phyloP scores from a whole-genome alignment of 2,797 vertebrate genomes.

The Centroberyx gerrardi region DNA sequence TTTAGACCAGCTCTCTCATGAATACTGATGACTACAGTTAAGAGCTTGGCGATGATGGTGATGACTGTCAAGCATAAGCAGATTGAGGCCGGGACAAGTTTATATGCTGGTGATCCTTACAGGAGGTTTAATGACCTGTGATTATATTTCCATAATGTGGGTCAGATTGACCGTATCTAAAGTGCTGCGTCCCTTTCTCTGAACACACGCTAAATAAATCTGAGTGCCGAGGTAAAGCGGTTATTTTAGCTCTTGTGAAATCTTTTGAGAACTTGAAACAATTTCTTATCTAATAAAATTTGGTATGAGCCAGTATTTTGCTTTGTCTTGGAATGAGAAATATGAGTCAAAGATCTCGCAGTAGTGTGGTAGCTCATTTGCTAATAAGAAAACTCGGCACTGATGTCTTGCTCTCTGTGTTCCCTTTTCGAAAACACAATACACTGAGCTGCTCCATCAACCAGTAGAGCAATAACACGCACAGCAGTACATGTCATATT shows the following conservation, averaged over 20 bases:
- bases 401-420: not conserved
- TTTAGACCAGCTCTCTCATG: slow-evolving; percentile 65
- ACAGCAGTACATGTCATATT: too few species aligned
- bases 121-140: slow-evolving; percentile 53
- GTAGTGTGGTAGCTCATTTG: not conserved
- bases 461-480: not conserved
- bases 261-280: too few species aligned
- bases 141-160: slow-evolving; percentile 56
- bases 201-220: not conserved
- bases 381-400: not conserved
- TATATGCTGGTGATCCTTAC: slow-evolving; percentile 51
- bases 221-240: too few species aligned
- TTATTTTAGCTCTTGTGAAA: too few species aligned
- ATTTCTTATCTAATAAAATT: too few species aligned
- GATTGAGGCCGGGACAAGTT: slow-evolving; percentile 46
- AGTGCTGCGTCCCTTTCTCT: slow-evolving; percentile 22
- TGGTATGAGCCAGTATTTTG: too few species aligned
- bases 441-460: not conserved
- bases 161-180: slow-evolving; percentile 32
- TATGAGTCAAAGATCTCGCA: too few species aligned
- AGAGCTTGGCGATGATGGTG: slow-evolving; percentile 27
- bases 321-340: too few species aligned
- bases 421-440: not conserved
- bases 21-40: slow-evolving; percentile 69
- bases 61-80: slow-evolving; percentile 55